Conservation (phyloP, 1,140 invertebrate genomes). For the Neoseiulus cucumeris region DNA sequence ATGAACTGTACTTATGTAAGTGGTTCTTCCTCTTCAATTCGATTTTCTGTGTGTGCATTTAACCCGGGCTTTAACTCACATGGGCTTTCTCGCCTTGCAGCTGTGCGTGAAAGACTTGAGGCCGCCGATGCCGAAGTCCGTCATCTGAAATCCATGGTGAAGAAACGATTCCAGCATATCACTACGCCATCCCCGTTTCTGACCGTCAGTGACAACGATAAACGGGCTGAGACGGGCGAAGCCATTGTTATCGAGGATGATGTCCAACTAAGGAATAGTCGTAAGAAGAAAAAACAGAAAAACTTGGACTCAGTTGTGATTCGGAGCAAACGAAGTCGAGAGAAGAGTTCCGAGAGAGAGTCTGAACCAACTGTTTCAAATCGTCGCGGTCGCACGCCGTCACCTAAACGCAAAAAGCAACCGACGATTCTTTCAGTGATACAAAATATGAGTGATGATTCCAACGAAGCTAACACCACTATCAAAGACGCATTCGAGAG, state of each 20-base stretch:
- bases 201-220: not conserved
- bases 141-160: not conserved
- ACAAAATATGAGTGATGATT: not conserved
- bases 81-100: not conserved
- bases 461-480: not conserved
- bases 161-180: not conserved
- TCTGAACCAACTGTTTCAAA: no score
- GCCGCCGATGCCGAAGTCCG: conserved; percentile 1
- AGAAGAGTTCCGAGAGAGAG: not conserved
- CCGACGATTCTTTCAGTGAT: not conserved
- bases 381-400: no score
- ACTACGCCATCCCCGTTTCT: not conserved
- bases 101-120: not conserved
- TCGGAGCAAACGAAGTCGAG: not conserved
- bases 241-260: not conserved
- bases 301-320: not conserved
- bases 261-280: not conserved
- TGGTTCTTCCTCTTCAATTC: not conserved
- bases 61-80: not conserved
- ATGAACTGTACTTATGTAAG: conserved; percentile 1
- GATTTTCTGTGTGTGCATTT: not conserved
- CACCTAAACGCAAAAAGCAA: not conserved
- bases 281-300: not conserved
- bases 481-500: not conserved
- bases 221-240: not conserved